Percentiles rank a stretch among this genome's conserved stretches.
These are phyloP conservation scores for Thaumetopoea pityocampa DNA, from an alignment of 1,140 invertebrate species.

Conservation along the genomic window DNA sequence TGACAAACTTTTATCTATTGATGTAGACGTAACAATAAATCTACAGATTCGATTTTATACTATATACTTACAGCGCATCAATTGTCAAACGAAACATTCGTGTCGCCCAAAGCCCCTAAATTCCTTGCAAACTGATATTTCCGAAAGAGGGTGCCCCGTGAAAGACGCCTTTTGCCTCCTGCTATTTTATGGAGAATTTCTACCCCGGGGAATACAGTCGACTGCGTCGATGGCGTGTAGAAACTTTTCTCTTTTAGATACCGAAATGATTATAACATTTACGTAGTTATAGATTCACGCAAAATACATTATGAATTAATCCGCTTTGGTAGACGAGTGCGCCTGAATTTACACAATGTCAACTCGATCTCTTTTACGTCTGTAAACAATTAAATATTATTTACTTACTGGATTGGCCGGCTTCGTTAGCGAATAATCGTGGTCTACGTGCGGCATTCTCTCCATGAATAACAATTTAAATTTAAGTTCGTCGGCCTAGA, in stretches of 20 bases:
- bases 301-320: slow-evolving; percentile 33
- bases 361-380: slow-evolving; percentile 36
- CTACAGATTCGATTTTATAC: slow-evolving; percentile 5
- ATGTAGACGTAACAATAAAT: too few relatives aligned
- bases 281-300: slow-evolving; percentile 27
- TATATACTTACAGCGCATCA: slow-evolving; percentile 10
- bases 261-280: slow-evolving; percentile 21
- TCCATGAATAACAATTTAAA: slow-evolving; percentile 23
- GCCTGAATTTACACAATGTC: slow-evolving; percentile 51
- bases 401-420: slow-evolving; percentile 22
- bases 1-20: too few relatives aligned
- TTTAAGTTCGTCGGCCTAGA: slow-evolving; percentile 27
- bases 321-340: slow-evolving; percentile 45
- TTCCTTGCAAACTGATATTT: slow-evolving; percentile 36
- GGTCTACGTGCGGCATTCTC: slow-evolving; percentile 26
- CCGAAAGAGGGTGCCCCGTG: slow-evolving; percentile 24
- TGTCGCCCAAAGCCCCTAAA: slow-evolving; percentile 34
- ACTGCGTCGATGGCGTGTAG: slow-evolving; percentile 14
- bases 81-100: slow-evolving; percentile 20
- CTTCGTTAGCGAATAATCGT: slow-evolving; percentile 30
- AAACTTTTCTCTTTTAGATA: slow-evolving; percentile 17
- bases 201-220: slow-evolving; percentile 29
- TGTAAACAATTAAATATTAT: slow-evolving; percentile 53
- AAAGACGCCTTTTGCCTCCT: slow-evolving; percentile 26
- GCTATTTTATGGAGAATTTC: slow-evolving; percentile 31